Conservation (phyloP, 2,797 vertebrate genomes). For the Enteromius mattozi region DNA sequence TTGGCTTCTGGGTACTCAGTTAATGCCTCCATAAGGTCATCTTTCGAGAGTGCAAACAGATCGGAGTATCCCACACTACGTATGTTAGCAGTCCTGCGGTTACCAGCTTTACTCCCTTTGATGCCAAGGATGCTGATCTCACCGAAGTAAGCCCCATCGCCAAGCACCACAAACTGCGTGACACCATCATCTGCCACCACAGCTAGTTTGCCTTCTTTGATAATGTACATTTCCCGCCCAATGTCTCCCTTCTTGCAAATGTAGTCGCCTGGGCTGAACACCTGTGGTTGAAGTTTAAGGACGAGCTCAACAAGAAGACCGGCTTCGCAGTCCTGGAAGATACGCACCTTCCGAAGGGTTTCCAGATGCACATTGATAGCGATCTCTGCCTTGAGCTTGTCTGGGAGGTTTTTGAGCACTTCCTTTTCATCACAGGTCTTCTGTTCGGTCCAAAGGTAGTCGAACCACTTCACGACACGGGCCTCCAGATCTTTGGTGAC, state of each 20-base stretch:
- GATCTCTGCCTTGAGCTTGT: constrained; percentile 95
- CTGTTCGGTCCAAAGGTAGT: constrained; percentile 95
- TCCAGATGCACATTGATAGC: constrained; percentile 96
- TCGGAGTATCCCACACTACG: constrained; percentile 96
- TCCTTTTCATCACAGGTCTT: constrained; percentile 93
- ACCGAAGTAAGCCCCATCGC: constrained; percentile 95
- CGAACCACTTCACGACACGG: constrained; percentile 95
- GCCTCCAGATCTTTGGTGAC: constrained; percentile 93
- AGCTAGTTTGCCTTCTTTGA: constrained; percentile 92
- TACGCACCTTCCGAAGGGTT: constrained; percentile 91
- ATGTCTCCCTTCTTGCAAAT: constrained; percentile 98
- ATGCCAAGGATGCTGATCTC: constrained; percentile 98
- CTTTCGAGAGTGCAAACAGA: constrained; percentile 95
- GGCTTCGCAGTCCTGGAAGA: constrained; percentile 97
- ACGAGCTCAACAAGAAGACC: constrained; percentile 94
- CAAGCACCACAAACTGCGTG: constrained; percentile 94
- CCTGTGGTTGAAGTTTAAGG: constrained; percentile 91
- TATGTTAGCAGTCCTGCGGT: constrained; percentile 95
- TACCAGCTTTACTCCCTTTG: constrained; percentile 96
- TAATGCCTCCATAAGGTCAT: constrained; percentile 94
- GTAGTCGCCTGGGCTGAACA: constrained; percentile 96
- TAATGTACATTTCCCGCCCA: constrained; percentile 96
- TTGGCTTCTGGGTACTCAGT: constrained; percentile 95
- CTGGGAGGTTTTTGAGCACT: constrained; percentile 92
- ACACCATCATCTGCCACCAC: constrained; percentile 95